These are phyloP conservation scores for Asbolus verrucosus DNA, from an alignment of 1,140 invertebrate genomes.

Conservation along the genomic window DNA sequence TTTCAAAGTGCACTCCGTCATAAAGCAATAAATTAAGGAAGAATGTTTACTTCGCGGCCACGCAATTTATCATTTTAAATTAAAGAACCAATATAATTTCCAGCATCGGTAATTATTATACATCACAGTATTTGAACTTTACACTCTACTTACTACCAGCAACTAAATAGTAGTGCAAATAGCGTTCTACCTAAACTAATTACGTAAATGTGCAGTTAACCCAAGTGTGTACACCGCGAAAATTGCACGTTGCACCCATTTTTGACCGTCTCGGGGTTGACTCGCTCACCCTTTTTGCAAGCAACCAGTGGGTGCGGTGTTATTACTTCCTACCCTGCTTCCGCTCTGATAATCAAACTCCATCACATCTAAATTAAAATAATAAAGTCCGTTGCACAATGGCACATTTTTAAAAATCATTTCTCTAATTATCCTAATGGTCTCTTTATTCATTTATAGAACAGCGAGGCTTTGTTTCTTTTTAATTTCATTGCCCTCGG, in stretches of 20 bases:
- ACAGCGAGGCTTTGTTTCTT: conserved; percentile 13
- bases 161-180: conserved; percentile 39
- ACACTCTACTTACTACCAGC: conserved; percentile 29
- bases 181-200: conserved; percentile 35
- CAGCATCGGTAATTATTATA: conserved; percentile 18
- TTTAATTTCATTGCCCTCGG: conserved; percentile 23
- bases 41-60: too few species aligned
- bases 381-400: not conserved
- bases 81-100: conserved; percentile 29
- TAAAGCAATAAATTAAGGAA: too few species aligned
- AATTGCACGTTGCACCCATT: conserved; percentile 34
- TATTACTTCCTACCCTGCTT: conserved; percentile 18
- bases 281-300: conserved; percentile 12
- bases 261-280: conserved; percentile 14
- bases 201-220: conserved; percentile 31
- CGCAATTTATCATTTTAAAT: conserved; percentile 18
- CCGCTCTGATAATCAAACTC: conserved; percentile 9
- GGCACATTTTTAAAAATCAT: not conserved
- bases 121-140: conserved; percentile 42
- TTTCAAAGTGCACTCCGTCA: too few species aligned
- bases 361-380: conserved; percentile 10
- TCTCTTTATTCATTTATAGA: conserved; percentile 18
- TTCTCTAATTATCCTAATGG: not conserved
- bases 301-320: conserved; percentile 32
- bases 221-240: conserved; percentile 8